Conservation (phyloP, 1,140 invertebrate species). For the Zaprionus tsacasi region DNA sequence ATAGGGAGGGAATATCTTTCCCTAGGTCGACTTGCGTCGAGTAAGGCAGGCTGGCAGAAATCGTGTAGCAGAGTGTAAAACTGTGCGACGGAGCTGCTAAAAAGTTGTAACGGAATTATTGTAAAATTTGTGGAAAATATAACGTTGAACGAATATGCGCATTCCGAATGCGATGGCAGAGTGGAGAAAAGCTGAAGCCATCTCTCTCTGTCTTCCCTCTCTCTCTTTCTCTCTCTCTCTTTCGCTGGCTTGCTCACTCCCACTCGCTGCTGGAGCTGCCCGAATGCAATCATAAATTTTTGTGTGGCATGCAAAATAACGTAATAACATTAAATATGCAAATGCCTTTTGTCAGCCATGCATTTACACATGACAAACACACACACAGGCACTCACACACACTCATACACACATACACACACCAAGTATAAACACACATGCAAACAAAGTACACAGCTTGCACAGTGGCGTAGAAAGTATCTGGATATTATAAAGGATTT, state of each 20-base stretch:
- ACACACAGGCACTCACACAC: conserved; percentile 15
- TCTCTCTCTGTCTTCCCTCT: neutral
- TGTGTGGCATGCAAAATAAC: conserved; percentile 80
- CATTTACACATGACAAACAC: conserved; percentile 72
- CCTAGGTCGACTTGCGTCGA: neutral
- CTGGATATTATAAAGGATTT: neutral
- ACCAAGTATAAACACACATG: neutral
- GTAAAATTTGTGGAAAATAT: conserved; percentile 70
- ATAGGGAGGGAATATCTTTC: neutral
- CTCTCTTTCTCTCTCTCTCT: neutral
- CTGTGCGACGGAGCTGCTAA: conserved; percentile 38
- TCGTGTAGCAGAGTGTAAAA: conserved; percentile 14
- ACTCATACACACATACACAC: neutral
- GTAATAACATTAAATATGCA: conserved; percentile 83
- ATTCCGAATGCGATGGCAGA: conserved; percentile 39
- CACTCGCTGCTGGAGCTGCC: conserved; percentile 15
- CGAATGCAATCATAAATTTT: conserved; percentile 82
- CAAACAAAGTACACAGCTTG: neutral
- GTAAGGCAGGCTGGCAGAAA: neutral
- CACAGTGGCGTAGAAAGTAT: neutral
- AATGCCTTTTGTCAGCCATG: conserved; percentile 82
- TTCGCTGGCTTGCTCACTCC: neutral
- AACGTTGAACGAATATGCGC: conserved; percentile 52
- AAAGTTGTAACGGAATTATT: conserved; percentile 79
- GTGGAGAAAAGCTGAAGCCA: conserved; percentile 6